Conservation (phyloP, 2,113 vertebrate species). For the Mixornis gularis region DNA sequence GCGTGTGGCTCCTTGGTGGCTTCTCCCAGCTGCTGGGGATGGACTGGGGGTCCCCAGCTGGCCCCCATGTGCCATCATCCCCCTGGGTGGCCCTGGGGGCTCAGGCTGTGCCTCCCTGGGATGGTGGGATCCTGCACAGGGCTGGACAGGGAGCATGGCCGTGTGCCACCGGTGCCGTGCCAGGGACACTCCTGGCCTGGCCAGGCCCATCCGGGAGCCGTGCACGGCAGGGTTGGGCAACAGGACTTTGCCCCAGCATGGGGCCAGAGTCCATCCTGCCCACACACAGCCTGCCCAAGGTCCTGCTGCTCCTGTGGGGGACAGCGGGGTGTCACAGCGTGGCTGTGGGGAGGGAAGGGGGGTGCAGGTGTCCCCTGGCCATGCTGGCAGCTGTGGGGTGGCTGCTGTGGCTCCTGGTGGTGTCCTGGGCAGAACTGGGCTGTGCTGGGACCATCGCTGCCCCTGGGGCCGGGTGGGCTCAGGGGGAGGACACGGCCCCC, state of each 20-base stretch:
- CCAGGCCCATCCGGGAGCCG: rapidly evolving
- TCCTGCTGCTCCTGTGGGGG: rapidly evolving
- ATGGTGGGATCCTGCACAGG: not conserved
- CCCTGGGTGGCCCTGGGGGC: not conserved
- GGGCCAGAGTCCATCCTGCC: slow-evolving; percentile 2
- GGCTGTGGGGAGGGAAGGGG: not conserved
- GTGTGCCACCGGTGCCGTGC: rapidly evolving
- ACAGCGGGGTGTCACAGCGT: rapidly evolving
- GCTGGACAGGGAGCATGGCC: not conserved
- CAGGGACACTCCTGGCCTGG: not conserved
- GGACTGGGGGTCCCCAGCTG: rapidly evolving
- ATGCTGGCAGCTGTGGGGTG: not conserved
- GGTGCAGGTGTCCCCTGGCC: not conserved
- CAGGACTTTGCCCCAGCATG: not conserved
- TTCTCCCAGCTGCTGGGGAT: not conserved
- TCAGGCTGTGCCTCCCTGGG: not conserved
- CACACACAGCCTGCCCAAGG: rapidly evolving
- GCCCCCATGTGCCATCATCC: rapidly evolving
- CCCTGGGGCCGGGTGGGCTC: not conserved
- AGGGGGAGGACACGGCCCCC: rapidly evolving
- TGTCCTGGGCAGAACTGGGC: not conserved
- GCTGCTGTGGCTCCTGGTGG: not conserved
- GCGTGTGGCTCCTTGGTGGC: rapidly evolving
- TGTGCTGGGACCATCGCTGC: rapidly evolving
- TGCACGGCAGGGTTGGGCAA: not conserved